Percentiles rank a stretch among this genome's conserved stretches.
Evolutionary conservation across 2,113 vertebrate species (phyloP).

Genomic region (Pao palembangensis): DNA sequence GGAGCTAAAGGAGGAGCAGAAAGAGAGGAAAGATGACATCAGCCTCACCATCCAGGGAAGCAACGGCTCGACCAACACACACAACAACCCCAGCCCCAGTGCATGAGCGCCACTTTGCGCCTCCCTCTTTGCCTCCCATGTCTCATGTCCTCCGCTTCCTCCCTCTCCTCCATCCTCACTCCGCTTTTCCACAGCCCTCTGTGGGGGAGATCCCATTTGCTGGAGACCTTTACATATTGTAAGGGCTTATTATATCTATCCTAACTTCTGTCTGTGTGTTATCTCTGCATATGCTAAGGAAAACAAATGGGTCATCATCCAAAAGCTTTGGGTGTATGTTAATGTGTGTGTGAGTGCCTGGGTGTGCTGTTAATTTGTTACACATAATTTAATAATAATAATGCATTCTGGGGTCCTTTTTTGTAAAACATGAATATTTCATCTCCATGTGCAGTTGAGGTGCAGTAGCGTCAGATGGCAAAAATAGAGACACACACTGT

Average conservation of each 20-base stretch:
- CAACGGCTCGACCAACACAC: conserved; percentile 85
- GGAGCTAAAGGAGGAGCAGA: conserved; percentile 68
- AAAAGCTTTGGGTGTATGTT: conserved; percentile 55
- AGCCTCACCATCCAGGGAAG: conserved; percentile 84
- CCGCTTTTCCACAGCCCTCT: conserved; percentile 67
- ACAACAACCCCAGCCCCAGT: conserved; percentile 86
- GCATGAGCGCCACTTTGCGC: conserved; percentile 64
- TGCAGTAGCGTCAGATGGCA: conserved; percentile 53
- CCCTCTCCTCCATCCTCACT: conserved; percentile 52
- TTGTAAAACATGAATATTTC: conserved; percentile 62
- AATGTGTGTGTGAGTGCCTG: conserved; percentile 11
- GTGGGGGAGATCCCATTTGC: conserved; percentile 72
- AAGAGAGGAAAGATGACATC: conserved; percentile 78
- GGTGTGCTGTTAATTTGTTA: conserved; percentile 58
- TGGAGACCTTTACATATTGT: conserved; percentile 85
- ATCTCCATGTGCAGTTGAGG: conserved; percentile 69
- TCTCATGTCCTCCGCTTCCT: conserved; percentile 25
- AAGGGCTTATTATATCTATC: conserved; percentile 80
- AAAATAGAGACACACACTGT: conserved; percentile 51
- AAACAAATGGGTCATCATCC: conserved; percentile 65
- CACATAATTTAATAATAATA: conserved; percentile 72
- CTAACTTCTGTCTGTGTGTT: conserved; percentile 65
- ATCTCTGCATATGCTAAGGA: conserved; percentile 56
- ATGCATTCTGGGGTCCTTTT: conserved; percentile 51
- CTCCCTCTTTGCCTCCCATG: not conserved